Evolutionary conservation across 1,140 invertebrate species (phyloP).

Genomic region (Apis dorsata): DNA sequence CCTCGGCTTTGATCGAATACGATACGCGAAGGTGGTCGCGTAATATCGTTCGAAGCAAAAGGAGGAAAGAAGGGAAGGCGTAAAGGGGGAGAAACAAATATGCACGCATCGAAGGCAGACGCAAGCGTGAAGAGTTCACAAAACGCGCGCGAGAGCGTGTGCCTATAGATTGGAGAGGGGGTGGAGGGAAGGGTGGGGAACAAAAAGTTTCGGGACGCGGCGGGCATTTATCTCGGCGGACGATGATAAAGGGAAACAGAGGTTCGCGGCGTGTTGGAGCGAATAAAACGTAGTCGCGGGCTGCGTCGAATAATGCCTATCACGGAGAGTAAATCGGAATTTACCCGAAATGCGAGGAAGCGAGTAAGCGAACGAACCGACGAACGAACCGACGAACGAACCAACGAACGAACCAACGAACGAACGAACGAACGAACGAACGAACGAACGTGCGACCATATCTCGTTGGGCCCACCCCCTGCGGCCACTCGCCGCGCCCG

Average conservation of each 20-base stretch:
- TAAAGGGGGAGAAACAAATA: background rate
- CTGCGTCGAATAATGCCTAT: slow-evolving; percentile 54
- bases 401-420: slow-evolving; percentile 47
- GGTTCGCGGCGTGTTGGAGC: slow-evolving; percentile 56
- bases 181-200: slow-evolving; percentile 1
- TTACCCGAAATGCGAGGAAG: slow-evolving; percentile 55
- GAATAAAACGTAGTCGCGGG: slow-evolving; percentile 56
- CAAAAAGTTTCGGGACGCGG: slow-evolving; percentile 46
- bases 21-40: background rate
- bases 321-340: slow-evolving; percentile 63
- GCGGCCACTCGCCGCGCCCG: slow-evolving; percentile 67
- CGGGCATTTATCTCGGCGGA: slow-evolving; percentile 49
- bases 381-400: slow-evolving; percentile 42
- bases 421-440: slow-evolving; percentile 43
- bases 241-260: slow-evolving; percentile 54
- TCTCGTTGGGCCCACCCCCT: slow-evolving; percentile 63
- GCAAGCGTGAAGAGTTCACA: slow-evolving; percentile 50
- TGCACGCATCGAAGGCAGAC: slow-evolving; percentile 40
- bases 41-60: background rate
- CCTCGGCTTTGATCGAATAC: slow-evolving; percentile 20
- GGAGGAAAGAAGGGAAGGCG: no score
- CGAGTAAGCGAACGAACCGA: slow-evolving; percentile 31
- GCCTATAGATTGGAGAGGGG: slow-evolving; percentile 16
- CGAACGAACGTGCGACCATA: slow-evolving; percentile 61
- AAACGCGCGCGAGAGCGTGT: background rate